Conservation (phyloP, 2,113 vertebrate genomes). For the Amia ocellicauda region DNA sequence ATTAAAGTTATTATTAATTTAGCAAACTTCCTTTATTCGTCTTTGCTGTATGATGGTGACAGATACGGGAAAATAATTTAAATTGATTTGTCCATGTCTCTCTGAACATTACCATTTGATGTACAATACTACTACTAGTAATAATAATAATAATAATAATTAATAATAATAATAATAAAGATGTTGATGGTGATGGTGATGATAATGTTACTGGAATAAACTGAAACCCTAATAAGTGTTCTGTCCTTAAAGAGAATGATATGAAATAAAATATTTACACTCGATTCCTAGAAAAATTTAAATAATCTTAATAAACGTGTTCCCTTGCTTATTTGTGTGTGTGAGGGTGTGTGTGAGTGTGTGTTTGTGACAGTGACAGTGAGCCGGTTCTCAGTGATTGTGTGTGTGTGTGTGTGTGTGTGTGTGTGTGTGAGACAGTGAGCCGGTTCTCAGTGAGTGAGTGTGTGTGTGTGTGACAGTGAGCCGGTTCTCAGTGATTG, state of each 20-base stretch:
- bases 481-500: background rate
- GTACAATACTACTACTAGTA: constrained; percentile 50
- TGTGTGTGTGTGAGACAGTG: background rate
- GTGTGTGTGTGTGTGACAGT: background rate
- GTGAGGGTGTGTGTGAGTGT: constrained; percentile 4
- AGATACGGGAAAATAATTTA: too few relatives aligned
- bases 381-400: background rate
- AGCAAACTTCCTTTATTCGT: too few relatives aligned
- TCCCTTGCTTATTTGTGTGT: too few relatives aligned
- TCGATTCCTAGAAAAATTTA: too few relatives aligned
- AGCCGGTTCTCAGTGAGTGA: background rate
- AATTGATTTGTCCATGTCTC: constrained; percentile 42
- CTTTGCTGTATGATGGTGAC: too few relatives aligned
- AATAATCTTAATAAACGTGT: too few relatives aligned
- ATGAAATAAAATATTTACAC: too few relatives aligned
- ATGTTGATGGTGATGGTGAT: background rate
- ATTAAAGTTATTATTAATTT: too few relatives aligned
- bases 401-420: background rate
- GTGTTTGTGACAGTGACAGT: too few relatives aligned
- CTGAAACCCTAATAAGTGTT: constrained; percentile 63
- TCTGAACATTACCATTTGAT: constrained; percentile 50
- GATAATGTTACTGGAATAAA: constrained; percentile 43
- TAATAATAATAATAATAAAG: constrained; percentile 25
- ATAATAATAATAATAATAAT: constrained; percentile 19
- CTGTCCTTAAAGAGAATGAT: constrained; percentile 60